A percentile compares a stretch with the other conserved stretches of the same genome.
Evolutionary conservation across 1,140 invertebrate genomes (phyloP).

Genomic region (Lamellibrachia luymesi): DNA sequence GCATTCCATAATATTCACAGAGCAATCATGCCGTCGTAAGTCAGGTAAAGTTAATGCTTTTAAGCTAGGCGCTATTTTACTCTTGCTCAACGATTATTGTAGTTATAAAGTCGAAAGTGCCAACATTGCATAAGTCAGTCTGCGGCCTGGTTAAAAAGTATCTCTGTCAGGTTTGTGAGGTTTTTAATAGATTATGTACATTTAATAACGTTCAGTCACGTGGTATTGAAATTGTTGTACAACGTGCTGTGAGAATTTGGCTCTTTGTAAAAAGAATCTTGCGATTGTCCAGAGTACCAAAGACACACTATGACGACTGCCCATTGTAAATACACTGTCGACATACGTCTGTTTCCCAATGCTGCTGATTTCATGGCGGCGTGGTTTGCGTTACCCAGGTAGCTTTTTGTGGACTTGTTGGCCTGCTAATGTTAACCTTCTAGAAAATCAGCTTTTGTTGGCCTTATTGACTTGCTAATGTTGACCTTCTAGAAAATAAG

Average conservation of each 20-base stretch:
- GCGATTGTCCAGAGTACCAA: background rate
- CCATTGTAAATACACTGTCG: background rate
- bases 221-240: background rate
- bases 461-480: background rate
- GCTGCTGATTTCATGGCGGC: background rate
- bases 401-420: background rate
- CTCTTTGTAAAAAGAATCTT: background rate
- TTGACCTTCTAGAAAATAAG: background rate
- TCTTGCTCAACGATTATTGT: background rate
- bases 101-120: background rate
- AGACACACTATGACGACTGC: background rate
- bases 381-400: no score
- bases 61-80: no score
- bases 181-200: no score
- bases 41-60: background rate
- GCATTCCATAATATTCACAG: background rate
- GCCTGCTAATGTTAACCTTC: background rate
- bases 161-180: no score
- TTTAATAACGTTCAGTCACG: no score
- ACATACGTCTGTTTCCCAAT: background rate
- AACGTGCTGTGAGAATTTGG: background rate
- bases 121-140: no score
- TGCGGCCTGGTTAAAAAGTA: no score
- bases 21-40: background rate
- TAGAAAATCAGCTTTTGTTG: background rate